Evolutionary conservation across 1,140 invertebrate genomes (phyloP).

Genomic region (Trachelipus rathkii): DNA sequence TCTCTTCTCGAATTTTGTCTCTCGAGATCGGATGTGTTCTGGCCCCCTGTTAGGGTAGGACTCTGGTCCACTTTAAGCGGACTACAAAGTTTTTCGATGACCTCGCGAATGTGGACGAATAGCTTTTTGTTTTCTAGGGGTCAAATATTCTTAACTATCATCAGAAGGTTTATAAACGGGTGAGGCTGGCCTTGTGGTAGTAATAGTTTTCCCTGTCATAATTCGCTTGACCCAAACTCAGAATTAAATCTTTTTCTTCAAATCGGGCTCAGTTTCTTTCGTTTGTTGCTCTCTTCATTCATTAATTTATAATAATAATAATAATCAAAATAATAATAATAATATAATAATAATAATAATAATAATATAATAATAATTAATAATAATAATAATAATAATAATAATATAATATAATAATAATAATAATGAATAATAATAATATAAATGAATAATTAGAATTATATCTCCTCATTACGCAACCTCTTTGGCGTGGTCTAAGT

Average conservation of each 20-base stretch:
- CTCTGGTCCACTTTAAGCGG: slow-evolving; percentile 46
- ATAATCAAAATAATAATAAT: no score
- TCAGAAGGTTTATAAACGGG: slow-evolving; percentile 47
- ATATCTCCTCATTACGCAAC: slow-evolving; percentile 55
- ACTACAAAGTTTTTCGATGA: slow-evolving; percentile 54
- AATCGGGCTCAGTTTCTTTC: slow-evolving; percentile 91
- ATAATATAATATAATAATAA: no score
- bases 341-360: no score
- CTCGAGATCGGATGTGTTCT: slow-evolving; percentile 45
- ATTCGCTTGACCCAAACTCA: slow-evolving; percentile 76
- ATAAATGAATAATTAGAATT: no score
- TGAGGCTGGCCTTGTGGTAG: slow-evolving; percentile 62
- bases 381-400: no score
- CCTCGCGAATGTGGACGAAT: slow-evolving; percentile 37
- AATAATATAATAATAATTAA: no score
- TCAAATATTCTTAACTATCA: slow-evolving; percentile 30
- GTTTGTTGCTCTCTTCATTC: slow-evolving; percentile 84
- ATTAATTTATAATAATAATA: slow-evolving; percentile 51
- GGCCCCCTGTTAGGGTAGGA: slow-evolving; percentile 26
- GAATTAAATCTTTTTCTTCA: slow-evolving; percentile 94
- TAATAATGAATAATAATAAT: no score
- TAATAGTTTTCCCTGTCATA: slow-evolving; percentile 83
- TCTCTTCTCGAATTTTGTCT: slow-evolving; percentile 35
- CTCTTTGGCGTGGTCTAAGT: slow-evolving; percentile 83
- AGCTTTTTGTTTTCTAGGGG: slow-evolving; percentile 37